Evolutionary conservation across 1,140 invertebrate species (phyloP), one percentile per base, ranked within the genome.

Genomic region (Xylocopa sonorina): DNA sequence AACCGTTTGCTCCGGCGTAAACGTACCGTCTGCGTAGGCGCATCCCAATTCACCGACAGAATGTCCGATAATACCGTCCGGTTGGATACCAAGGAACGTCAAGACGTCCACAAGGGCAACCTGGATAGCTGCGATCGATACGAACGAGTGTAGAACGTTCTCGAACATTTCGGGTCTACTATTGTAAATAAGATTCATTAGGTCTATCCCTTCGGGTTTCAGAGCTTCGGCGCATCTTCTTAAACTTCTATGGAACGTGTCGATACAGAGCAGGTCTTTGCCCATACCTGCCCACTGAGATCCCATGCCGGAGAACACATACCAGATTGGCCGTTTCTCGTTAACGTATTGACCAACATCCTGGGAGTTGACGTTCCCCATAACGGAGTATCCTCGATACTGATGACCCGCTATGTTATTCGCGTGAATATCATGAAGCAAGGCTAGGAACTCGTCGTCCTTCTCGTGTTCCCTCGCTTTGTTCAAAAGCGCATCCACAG

Each of bases 231-330:
- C 96, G 72, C 96, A 96, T 67, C 95, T 95, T 81, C 95, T 92
- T 69, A 99, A 95, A 46, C 96, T 96, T 41, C 95, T 93, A 53
- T 95, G 95, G 92, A 99, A 99, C 0, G 94, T 91, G 60, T 97
- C 95, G 50, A 99, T 93, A 51, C 94, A 88, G 94, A 99, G 96
- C 50, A 99, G 93, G 29, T 96, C 94, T 88, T 95, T 95, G 7
- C 95, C 98, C 98, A 99, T 99, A 79, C 97, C 97, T 58, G 96
- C 93, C 98, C 98, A 99, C 93, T 99, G 98, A 50, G 96, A 96
- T 16, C 98, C 99, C 98, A 99, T 99, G 48, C 98, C 99, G 62
- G 98, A 97, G 92, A 98, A 99, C 50, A 99, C 94, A 91, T 95
- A 99, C 97, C 98, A 99, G 34, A 99, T 92, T 1, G 98, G 98